Base-by-base conservation (phyloP, 2,888 invertebrate species). In the Carterocephalus palaemon region DNA sequence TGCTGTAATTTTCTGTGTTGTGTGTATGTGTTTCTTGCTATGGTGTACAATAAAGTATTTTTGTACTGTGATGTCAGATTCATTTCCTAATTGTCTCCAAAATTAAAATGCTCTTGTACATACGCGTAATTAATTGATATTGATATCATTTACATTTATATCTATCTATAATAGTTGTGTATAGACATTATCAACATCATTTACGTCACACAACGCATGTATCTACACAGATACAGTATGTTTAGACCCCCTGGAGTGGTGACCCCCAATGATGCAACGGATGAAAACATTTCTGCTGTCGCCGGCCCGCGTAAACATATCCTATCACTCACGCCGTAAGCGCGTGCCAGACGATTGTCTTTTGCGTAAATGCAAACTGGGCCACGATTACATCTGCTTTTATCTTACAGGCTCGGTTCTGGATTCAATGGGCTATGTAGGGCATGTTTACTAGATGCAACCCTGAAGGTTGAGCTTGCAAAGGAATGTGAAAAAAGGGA, bases 291-390 rank as follows among this genome's bases (percentile, higher is more conserved):
- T 43, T 28, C 33, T 22, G 12, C 16, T 40, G 12, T 24, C 33
- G 20, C 8, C 7, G 16, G 24, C 8, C 32, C 42, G 42, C 50
- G 45, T 47, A 36, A 54, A 52, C 47, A 43, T n/a, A 13, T 12
- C 28, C 23, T 26, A 37, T 37, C 37, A 4, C 3, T 15, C 26
- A 37, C 26, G 15, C 8, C 10, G 4, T 10, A n/a, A n/a, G 4
- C 37, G 24, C 26, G 17, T 37, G 32, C 20, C 6, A 19, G 33
- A 6, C 9, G 4, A 24, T 22, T 16, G 24, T 23, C 13, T 8
- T 32, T 32, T 22, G 10, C 36, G 36, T 37, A 33, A 20, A 37
- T 37, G 34, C 13, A 10, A 34, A 34, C 22, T 34, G 10, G 23
- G 36, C 8, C 36, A 16, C 7, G 20, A 33, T 13, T 33, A 22